Percentiles rank a stretch among this genome's conserved stretches.
phyloP scores from a whole-genome alignment of 2,888 invertebrate species.

The Gasteruption jaculator region DNA sequence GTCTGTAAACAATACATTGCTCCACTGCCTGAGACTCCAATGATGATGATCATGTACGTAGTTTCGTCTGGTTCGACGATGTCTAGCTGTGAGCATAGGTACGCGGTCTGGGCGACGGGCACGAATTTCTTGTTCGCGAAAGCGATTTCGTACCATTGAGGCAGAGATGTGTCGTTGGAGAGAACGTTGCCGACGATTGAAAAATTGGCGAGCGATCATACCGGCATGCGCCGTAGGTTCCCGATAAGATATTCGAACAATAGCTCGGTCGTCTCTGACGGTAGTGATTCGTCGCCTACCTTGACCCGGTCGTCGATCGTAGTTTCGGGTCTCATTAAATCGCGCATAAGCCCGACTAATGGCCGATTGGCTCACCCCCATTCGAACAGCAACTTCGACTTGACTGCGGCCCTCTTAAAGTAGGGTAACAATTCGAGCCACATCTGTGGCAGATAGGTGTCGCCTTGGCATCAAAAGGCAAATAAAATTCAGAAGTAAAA shows the following conservation, averaged over 20 bases:
- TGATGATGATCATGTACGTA: conserved; percentile 14
- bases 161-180: conserved; percentile 12
- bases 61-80: conserved; percentile 14
- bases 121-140: conserved; percentile 8
- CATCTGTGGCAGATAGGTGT: neutral
- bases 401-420: conserved; percentile 8
- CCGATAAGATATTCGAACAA: conserved; percentile 14
- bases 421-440: conserved; percentile 6
- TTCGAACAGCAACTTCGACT: conserved; percentile 1
- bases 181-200: conserved; percentile 7
- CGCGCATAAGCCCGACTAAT: conserved; percentile 8
- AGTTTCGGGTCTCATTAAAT: conserved; percentile 6
- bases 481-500: too few species aligned
- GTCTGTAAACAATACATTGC: conserved; percentile 18
- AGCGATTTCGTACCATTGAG: conserved; percentile 13
- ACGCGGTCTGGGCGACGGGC: conserved; percentile 9
- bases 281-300: conserved; percentile 18
- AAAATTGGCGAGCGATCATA: neutral
- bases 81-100: conserved; percentile 15
- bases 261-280: conserved; percentile 15
- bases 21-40: conserved; percentile 18
- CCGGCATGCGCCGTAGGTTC: conserved; percentile 10
- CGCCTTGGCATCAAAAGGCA: neutral
- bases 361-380: conserved; percentile 7
- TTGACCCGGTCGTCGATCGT: conserved; percentile 16